Base-by-base conservation (phyloP, 2,888 invertebrate genomes). In the Tromatobia lineatoria region DNA sequence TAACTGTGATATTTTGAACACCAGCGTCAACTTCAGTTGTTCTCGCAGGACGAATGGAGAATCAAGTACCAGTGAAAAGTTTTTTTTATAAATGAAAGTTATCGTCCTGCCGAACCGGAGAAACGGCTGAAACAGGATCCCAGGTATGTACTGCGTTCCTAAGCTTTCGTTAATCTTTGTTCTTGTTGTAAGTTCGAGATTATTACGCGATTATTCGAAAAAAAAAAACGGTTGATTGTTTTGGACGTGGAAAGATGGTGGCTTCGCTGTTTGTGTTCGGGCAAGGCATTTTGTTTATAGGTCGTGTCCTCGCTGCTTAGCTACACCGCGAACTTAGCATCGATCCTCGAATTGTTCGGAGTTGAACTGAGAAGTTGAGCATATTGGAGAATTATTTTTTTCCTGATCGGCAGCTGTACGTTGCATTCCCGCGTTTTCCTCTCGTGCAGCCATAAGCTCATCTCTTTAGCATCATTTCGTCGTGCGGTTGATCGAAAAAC, bases 1-100 rank as follows among this genome's bases (percentile, higher is more conserved):
- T 90, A 91, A 91, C 89, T 87, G 90, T 91, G 88, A 91, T 90
- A 90, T 89, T 91, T 91, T 91, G 80, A 87, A 91, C 91, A 87
- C 85, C 88, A 90, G 90, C 89, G 90, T 90, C 90, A 88, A 91
- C 89, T 90, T 90, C 91, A 91, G 90, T 90, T 90, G 89, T 88
- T 87, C 88, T 82, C 80, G 84, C 69, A 86, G 85, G 80, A 85
- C 88, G 88, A 87, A 86, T 86, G 87, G 84, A 79, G 67, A 82
- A 76, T 64, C 61, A 76, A 87, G 80, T 83, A 83, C 75, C 71
- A 73, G 86, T 82, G 79, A 34, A 11, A 50, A 78, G 45, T 70
- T 71, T 57, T 70, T 74, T 54, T 52, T 64, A 74, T 83, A 80
- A 84, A 85, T 80, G 78, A 75, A 76, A 85, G 61, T 70, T 73